phyloP scores from a whole-genome alignment of 2,888 invertebrate genomes.

The Ophonus ardosiacus region DNA sequence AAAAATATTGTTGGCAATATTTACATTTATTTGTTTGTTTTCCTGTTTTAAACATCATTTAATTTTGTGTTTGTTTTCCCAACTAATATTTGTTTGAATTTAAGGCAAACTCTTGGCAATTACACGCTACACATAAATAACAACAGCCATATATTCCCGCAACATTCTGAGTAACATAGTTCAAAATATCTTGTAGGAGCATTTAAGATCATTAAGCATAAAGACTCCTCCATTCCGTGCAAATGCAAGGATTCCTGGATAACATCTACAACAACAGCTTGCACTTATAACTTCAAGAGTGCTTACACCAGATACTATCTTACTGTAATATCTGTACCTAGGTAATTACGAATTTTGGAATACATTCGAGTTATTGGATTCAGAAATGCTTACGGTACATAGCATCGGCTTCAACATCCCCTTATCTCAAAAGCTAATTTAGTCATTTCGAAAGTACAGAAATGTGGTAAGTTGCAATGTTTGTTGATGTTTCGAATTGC shows the following conservation, averaged over 20 bases:
- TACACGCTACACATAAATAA: constrained; percentile 9
- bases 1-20: no score
- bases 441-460: constrained; percentile 9
- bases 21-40: no score
- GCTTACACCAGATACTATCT: constrained; percentile 36
- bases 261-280: constrained; percentile 47
- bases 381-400: constrained; percentile 10
- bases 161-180: constrained; percentile 30
- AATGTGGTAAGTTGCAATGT: constrained; percentile 36
- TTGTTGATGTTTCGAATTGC: constrained; percentile 13
- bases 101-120: constrained; percentile 25
- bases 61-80: neutral
- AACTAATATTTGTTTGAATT: constrained; percentile 15
- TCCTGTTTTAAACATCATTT: neutral
- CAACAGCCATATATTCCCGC: constrained; percentile 5
- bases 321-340: constrained; percentile 9
- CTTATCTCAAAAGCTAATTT: constrained; percentile 39
- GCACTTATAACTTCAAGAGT: constrained; percentile 35
- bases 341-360: constrained; percentile 42
- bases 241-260: constrained; percentile 16
- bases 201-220: constrained; percentile 44
- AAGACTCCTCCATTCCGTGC: constrained; percentile 4
- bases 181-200: constrained; percentile 29
- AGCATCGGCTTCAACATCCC: neutral
- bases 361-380: constrained; percentile 40